Conservation (phyloP, 1,140 invertebrate species). For the Leptinotarsa lineolata region DNA sequence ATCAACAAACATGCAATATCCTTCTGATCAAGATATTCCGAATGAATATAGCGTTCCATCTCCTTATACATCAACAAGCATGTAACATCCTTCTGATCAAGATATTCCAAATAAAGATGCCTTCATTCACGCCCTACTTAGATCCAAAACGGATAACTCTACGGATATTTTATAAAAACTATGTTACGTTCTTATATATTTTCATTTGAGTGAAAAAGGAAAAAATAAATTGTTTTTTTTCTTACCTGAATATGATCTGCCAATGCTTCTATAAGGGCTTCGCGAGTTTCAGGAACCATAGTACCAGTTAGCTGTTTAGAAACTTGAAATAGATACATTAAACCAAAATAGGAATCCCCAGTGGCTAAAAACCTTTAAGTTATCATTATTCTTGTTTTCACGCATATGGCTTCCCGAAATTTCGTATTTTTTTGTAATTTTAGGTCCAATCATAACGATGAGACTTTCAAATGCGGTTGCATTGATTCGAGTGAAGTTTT, state of each 20-base stretch:
- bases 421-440: conserved; percentile 45
- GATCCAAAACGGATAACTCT: not conserved
- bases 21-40: not conserved
- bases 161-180: not conserved
- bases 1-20: not conserved
- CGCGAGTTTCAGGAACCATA: conserved; percentile 41
- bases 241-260: conserved; percentile 16
- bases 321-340: conserved; percentile 42
- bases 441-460: conserved; percentile 33
- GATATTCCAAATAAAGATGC: not conserved
- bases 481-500: conserved; percentile 32
- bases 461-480: conserved; percentile 6
- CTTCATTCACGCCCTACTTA: conserved; percentile 14
- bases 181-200: not conserved
- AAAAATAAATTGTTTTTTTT: not conserved
- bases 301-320: conserved; percentile 38
- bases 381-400: conserved; percentile 40
- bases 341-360: conserved; percentile 42
- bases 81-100: not conserved
- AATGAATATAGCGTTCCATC: not conserved
- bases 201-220: not conserved
- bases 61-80: too few relatives aligned
- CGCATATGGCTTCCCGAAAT: conserved; percentile 41
- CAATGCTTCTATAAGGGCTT: conserved; percentile 28
- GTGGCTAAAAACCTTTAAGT: conserved; percentile 45